These are phyloP conservation scores for Scolopax mira DNA, from an alignment of 2,113 vertebrate genomes.

Conservation along the genomic window DNA sequence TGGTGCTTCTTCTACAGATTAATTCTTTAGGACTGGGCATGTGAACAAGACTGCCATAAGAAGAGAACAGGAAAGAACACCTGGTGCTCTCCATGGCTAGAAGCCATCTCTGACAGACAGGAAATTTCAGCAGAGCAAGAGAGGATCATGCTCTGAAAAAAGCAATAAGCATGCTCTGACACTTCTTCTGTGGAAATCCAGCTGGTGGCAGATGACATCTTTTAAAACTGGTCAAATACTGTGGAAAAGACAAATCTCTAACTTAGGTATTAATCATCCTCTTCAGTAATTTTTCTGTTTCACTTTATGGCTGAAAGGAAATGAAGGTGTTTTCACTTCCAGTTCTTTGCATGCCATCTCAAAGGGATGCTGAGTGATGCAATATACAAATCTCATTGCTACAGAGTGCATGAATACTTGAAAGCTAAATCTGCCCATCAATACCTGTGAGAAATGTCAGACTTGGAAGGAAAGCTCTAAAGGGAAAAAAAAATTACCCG, in stretches of 20 bases:
- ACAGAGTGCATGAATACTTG: background rate
- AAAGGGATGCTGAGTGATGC: constrained; percentile 10
- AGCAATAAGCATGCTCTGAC: background rate
- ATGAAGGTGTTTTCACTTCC: background rate
- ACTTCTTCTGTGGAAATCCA: background rate
- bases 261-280: background rate
- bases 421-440: constrained; percentile 9
- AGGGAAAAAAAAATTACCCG: background rate
- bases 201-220: background rate
- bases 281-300: background rate
- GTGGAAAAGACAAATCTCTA: background rate
- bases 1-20: background rate
- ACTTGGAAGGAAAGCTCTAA: background rate
- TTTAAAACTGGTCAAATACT: background rate
- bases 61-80: background rate
- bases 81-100: background rate
- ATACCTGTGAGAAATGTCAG: background rate
- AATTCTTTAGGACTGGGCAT: background rate
- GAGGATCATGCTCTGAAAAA: background rate
- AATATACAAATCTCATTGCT: background rate
- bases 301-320: background rate
- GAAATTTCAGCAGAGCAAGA: background rate
- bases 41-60: background rate
- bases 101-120: background rate
- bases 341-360: background rate